Conservation (phyloP, 1,140 invertebrate species). For the Littorina saxatilis region DNA sequence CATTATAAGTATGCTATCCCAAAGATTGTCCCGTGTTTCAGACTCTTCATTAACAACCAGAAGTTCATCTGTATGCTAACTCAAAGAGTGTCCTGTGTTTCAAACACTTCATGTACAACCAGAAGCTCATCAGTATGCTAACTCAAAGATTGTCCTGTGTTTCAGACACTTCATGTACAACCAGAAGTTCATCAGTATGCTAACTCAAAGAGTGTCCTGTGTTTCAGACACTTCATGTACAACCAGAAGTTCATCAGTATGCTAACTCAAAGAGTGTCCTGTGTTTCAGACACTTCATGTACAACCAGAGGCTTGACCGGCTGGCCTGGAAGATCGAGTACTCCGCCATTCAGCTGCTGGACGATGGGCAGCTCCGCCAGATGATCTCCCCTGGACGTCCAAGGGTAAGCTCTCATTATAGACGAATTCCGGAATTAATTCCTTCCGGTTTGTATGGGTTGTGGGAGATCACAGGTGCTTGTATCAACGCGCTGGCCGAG, state of each 20-base stretch:
- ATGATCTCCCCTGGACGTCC: constrained; percentile 52
- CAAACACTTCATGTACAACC: neutral
- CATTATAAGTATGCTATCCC: too few species aligned
- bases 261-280: neutral
- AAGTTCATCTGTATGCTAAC: too few species aligned
- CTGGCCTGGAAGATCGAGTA: constrained; percentile 96
- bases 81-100: too few species aligned
- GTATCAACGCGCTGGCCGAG: too few species aligned
- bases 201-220: neutral
- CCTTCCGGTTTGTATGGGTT: too few species aligned
- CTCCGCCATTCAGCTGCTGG: constrained; percentile 77
- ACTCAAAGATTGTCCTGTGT: neutral
- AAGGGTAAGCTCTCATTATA: constrained; percentile 48
- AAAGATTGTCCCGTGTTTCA: too few species aligned
- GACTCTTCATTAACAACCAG: too few species aligned
- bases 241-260: constrained; percentile 90
- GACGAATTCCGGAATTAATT: too few species aligned
- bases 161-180: neutral
- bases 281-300: constrained; percentile 92
- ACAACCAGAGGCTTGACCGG: constrained; percentile 97
- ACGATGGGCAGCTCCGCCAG: constrained; percentile 56
- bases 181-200: too few species aligned
- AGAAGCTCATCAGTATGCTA: too few species aligned
- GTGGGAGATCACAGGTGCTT: too few species aligned
- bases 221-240: constrained; percentile 82